Conservation (phyloP, 2,888 invertebrate species). For the Andrena trimmerana region DNA sequence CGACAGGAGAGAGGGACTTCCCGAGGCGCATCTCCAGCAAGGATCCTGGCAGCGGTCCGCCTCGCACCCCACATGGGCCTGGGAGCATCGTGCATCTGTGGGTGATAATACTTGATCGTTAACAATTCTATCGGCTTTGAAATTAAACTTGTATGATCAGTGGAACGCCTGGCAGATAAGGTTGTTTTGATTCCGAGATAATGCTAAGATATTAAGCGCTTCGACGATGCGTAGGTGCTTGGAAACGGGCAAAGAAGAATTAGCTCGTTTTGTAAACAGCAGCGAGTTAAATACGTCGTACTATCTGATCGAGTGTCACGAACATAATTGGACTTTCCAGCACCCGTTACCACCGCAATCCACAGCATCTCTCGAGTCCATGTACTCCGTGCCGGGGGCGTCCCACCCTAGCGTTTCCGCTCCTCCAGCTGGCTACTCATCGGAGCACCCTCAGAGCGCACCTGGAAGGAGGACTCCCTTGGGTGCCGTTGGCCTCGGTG, state of each 20-base stretch:
- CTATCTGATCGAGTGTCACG: background rate
- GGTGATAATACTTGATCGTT: conserved; percentile 42
- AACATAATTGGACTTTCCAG: conserved; percentile 58
- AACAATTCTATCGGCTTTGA: background rate
- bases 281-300: background rate
- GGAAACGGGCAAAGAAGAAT: too few relatives aligned
- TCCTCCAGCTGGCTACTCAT: conserved; percentile 84
- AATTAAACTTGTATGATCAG: background rate
- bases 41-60: conserved; percentile 81
- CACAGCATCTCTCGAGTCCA: conserved; percentile 77
- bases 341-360: conserved; percentile 79
- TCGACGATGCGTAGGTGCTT: too few relatives aligned
- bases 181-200: background rate
- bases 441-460: conserved; percentile 85
- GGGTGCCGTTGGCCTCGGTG: conserved; percentile 93
- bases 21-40: conserved; percentile 80
- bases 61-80: conserved; percentile 83
- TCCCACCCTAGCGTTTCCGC: conserved; percentile 80
- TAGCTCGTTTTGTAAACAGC: background rate
- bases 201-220: too few relatives aligned
- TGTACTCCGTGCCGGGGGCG: conserved; percentile 77
- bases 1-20: conserved; percentile 80
- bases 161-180: background rate
- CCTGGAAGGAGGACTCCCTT: conserved; percentile 91
- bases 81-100: conserved; percentile 82